Conservation (phyloP, 2,888 invertebrate genomes). For the Protophormia terraenovae region DNA sequence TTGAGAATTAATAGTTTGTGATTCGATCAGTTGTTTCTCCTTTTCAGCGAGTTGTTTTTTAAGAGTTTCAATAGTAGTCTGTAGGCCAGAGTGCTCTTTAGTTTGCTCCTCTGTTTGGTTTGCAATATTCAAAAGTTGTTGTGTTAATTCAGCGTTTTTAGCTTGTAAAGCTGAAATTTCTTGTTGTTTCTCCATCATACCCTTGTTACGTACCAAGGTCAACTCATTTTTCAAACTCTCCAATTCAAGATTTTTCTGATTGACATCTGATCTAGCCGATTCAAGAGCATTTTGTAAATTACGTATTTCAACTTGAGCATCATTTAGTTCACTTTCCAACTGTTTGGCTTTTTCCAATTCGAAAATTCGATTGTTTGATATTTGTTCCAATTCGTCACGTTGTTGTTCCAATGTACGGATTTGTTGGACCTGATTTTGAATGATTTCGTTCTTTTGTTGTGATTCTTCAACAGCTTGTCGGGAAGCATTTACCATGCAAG, state of each 20-base stretch:
- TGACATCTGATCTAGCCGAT: slow-evolving; percentile 75
- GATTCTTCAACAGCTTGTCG: slow-evolving; percentile 75
- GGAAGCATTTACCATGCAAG: slow-evolving; percentile 75
- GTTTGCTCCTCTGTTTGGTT: slow-evolving; percentile 74
- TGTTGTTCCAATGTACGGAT: slow-evolving; percentile 77
- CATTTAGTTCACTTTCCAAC: slow-evolving; percentile 76
- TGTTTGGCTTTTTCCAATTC: slow-evolving; percentile 78
- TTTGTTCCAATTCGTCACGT: slow-evolving; percentile 78
- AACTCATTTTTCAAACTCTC: slow-evolving; percentile 74
- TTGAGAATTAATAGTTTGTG: slow-evolving; percentile 58
- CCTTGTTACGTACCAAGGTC: slow-evolving; percentile 71
- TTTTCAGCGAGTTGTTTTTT: slow-evolving; percentile 73
- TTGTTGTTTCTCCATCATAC: slow-evolving; percentile 75
- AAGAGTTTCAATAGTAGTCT: slow-evolving; percentile 71
- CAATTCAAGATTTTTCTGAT: slow-evolving; percentile 72
- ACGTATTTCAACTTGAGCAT: slow-evolving; percentile 78
- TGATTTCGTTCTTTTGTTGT: slow-evolving; percentile 77
- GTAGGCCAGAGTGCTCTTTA: slow-evolving; percentile 75
- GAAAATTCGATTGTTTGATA: slow-evolving; percentile 77
- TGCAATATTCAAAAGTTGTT: slow-evolving; percentile 73
- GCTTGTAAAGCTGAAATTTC: slow-evolving; percentile 71
- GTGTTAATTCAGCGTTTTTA: slow-evolving; percentile 71
- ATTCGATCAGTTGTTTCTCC: slow-evolving; percentile 73
- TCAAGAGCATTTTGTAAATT: slow-evolving; percentile 80
- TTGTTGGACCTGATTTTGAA: slow-evolving; percentile 76